Base-by-base conservation (phyloP, 2,797 vertebrate genomes). In the Pipistrellus pipistrellus region DNA sequence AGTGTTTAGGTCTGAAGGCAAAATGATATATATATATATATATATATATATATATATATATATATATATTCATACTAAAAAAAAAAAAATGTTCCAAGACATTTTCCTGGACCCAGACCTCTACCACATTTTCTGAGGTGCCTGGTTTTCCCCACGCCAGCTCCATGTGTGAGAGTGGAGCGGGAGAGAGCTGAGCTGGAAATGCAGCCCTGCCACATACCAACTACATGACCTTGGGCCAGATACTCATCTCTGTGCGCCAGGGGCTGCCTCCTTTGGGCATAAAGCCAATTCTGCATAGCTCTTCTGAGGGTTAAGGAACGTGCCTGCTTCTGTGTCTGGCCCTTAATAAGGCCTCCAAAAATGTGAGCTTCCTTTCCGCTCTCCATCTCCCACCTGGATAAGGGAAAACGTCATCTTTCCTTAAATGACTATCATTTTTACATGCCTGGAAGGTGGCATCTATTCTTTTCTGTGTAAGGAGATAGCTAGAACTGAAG, bases 21-120 rank as follows among this genome's bases (percentile, higher is more conserved):
- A n/a, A 83, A 38, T 32, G n/a, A 21, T 2, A 21, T 4, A 51
- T 72, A 44, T 4, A 51, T 72, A 44, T 23, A 44, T 4, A 51
- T 72, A 44, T 23, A 44, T 4, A 51, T 72, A 44, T 23, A 44
- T 4, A 51, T 72, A 44, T 23, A 44, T n/a, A 21, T 2, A 21
- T 4, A 51, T 72, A 44, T 4, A 51, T 72, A 44, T 23, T 27
- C n/a, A 59, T 57, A 21, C n/a, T 55, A 84, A 44, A 91, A 57
- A 14, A 80, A 44, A 91, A 64, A 80, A 44, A 91, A 64, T 77
- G 38, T 17, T 25, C 55, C 30, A 76, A 38, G 72, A 23, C 35
- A 41, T 80, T 93, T 88, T 87, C 8, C 83, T 94, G 30, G 14
- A 88, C 73, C n/a, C 73, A 80, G 20, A 89, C 27, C 30, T 83